Conservation (phyloP, 2,797 vertebrate species). For the Girardinus metallicus region DNA sequence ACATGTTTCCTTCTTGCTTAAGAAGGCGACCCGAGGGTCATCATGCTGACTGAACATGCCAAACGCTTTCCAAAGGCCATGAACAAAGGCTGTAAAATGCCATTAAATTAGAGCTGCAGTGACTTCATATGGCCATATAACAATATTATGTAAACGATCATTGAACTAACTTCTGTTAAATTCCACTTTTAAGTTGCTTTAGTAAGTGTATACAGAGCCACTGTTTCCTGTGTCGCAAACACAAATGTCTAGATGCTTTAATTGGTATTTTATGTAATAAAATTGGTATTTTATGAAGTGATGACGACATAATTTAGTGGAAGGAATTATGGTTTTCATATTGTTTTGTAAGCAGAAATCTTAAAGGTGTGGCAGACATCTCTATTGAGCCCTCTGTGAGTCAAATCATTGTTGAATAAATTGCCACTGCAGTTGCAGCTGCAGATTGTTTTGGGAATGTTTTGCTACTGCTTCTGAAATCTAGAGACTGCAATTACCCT, state of each 20-base stretch:
- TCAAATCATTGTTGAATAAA: not conserved
- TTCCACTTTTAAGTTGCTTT: constrained; percentile 1
- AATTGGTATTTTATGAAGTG: not conserved
- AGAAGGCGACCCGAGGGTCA: constrained; percentile 40
- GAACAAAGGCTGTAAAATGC: constrained; percentile 1
- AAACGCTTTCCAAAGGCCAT: constrained; percentile 11
- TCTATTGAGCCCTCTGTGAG: not conserved
- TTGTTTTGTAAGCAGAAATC: not conserved
- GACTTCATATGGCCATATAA: not conserved
- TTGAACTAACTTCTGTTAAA: not conserved
- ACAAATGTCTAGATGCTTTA: not conserved
- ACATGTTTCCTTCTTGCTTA: constrained; percentile 68
- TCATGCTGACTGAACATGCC: constrained; percentile 24
- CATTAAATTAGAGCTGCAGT: not conserved
- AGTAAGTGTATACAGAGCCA: not conserved
- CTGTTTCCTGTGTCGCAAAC: not conserved
- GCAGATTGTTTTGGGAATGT: not conserved
- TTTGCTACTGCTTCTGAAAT: not conserved
- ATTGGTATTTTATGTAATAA: not conserved
- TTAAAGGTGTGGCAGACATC: not conserved
- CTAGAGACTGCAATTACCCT: not conserved
- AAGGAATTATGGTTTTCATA: not conserved
- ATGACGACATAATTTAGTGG: not conserved
- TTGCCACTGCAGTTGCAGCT: not conserved
- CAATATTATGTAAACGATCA: not conserved